Base-by-base conservation (phyloP, 2,888 invertebrate genomes). In the Ormia ochracea region DNA sequence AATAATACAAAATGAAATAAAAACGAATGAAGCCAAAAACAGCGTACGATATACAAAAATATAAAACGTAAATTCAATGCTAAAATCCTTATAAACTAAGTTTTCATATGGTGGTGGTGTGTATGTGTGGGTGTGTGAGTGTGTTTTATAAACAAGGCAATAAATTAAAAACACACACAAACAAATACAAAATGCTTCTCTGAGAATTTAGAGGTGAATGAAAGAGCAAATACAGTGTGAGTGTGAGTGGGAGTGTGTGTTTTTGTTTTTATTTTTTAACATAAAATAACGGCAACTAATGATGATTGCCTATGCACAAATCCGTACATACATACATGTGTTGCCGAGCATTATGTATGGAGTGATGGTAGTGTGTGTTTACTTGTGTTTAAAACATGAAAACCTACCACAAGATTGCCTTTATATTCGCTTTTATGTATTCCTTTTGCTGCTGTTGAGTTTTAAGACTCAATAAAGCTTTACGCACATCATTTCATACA, bases 251-350 rank as follows among this genome's bases (percentile, higher is more conserved):
- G 7, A 9, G 33, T 28, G 10, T 43, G 17, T 26, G 21, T 21
- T 19, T 31, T 3, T 26, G 10, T 19, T n/a, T 23, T n/a, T n/a
- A n/a, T n/a, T n/a, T 33, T 19, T 17, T 19, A n/a, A 38, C 26
- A 73, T 17, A 73, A 63, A 36, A 61, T 36, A 63, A 73, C 33
- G 63, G 41, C 66, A 75, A 75, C 58, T 68, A 68, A 75, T 75
- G 50, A 68, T 75, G 58, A 68, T 75, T 68, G 68, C 36, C 28
- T 43, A 23, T 50, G 48, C 23, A 10, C 45, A 21, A 41, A 50
- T 38, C 6, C 6, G 41, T 17, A 41, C 17, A 17, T 28, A 28
- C 9, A 9, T 17, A 6, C 12, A 4, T 26, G 17, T 43, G 14
- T 23, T 3, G 12, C n/a, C 1, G 12, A 12, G 36, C 17, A 19